These are phyloP conservation scores for Pocillopora verrucosa DNA, from an alignment of 64 coral and sea anemone genomes.

Conservation along the genomic window DNA sequence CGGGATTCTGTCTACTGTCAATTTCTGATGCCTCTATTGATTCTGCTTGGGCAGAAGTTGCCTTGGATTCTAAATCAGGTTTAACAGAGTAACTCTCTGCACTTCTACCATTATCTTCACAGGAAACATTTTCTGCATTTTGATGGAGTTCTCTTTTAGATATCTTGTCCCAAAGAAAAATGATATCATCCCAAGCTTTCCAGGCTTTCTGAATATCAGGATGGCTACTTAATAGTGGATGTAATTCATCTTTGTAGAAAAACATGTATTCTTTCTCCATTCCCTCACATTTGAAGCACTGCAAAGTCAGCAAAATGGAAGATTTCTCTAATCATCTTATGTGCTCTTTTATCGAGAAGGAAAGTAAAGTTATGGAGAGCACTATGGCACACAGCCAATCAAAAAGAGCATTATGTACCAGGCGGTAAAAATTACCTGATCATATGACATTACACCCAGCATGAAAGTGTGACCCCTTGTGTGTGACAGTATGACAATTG, in stretches of 20 bases:
- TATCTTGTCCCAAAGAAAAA: constrained; percentile 3
- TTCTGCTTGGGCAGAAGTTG: not conserved
- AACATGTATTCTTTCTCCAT: constrained; percentile 9
- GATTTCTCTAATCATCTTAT: not conserved
- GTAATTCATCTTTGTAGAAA: constrained; percentile 34
- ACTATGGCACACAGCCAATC: no score
- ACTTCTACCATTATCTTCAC: not conserved
- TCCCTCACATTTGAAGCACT: constrained; percentile 17
- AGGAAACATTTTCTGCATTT: not conserved
- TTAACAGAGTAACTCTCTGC: not conserved
- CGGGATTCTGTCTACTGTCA: not conserved
- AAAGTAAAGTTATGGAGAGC: no score
- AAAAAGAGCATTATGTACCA: no score
- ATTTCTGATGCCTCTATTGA: not conserved
- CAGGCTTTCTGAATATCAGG: constrained; percentile 25
- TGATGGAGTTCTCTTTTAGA: not conserved
- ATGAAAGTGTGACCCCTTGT: no score
- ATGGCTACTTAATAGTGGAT: constrained; percentile 24
- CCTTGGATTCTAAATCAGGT: not conserved
- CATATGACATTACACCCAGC: no score
- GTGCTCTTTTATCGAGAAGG: not conserved
- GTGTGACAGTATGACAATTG: no score
- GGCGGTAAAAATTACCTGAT: no score
- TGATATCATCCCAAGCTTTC: constrained; percentile 53
- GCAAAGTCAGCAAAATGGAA: not conserved